Percentiles rank a stretch among this genome's conserved stretches.
Conservation (phyloP, 30 jellyfish, hydroid and myxozoan genomes). For the Turritopsis rubra region DNA sequence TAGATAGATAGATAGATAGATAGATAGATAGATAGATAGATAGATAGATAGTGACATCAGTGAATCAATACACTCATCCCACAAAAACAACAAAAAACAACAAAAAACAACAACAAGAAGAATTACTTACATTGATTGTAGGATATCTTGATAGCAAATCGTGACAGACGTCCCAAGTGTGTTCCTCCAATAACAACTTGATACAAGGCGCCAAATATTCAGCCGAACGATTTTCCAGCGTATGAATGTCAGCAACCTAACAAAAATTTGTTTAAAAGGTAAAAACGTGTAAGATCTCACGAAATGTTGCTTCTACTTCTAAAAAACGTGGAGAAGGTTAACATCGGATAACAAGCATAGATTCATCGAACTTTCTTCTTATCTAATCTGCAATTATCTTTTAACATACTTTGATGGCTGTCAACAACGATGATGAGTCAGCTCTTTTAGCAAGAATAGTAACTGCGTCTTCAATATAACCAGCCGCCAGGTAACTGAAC, state of each 20-base stretch:
- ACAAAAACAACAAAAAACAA: neutral
- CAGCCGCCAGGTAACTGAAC: constrained; percentile 72
- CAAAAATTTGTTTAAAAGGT: neutral
- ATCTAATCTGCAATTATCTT: neutral
- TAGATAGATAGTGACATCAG: too few relatives aligned
- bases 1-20: too few relatives aligned
- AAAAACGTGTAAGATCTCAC: neutral
- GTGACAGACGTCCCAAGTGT: constrained; percentile 17
- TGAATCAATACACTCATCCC: too few relatives aligned
- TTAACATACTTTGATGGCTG: constrained; percentile 75
- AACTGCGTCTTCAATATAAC: constrained; percentile 62
- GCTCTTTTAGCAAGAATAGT: constrained; percentile 62
- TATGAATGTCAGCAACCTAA: constrained; percentile 37
- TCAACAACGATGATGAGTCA: constrained; percentile 56
- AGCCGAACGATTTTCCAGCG: neutral
- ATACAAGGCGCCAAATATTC: constrained; percentile 25
- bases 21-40: too few relatives aligned
- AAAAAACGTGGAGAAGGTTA: neutral
- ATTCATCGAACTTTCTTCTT: neutral
- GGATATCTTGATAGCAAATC: neutral
- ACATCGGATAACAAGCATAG: neutral
- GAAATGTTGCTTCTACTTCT: neutral
- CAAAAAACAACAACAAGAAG: too few relatives aligned
- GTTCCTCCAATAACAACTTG: constrained; percentile 22
- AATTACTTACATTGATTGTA: constrained; percentile 17